Conservation (phyloP, 2,113 vertebrate species). For the Marcusenius ussheri region DNA sequence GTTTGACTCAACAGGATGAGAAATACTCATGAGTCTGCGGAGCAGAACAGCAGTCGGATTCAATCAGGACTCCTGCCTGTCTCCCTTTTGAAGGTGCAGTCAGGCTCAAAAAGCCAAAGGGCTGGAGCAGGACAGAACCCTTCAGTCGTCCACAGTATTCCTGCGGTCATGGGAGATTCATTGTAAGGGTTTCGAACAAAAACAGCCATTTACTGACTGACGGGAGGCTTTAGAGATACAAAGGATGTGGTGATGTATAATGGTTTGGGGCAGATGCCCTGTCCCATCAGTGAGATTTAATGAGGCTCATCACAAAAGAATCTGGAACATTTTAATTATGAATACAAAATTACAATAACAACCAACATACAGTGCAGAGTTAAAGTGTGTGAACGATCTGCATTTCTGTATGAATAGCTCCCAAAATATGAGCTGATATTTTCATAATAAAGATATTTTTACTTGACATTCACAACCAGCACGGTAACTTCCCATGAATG, state of each 20-base stretch:
- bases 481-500: neutral
- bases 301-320: neutral
- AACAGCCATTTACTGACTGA: slow-evolving; percentile 32
- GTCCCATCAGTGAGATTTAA: slow-evolving; percentile 5
- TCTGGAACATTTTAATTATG: neutral
- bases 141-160: neutral
- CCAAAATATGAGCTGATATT: neutral
- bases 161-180: neutral
- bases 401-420: neutral
- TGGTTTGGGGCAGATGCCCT: neutral
- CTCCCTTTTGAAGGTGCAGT: neutral
- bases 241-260: neutral
- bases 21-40: neutral
- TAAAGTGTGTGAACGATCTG: neutral
- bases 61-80: neutral
- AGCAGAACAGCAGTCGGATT: neutral
- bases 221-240: neutral
- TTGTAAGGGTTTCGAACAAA: slow-evolving; percentile 20
- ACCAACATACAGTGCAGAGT: neutral
- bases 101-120: neutral
- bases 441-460: neutral
- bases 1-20: neutral
- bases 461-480: neutral
- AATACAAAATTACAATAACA: neutral
- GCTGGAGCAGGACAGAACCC: neutral